Conservation (phyloP, 2,888 invertebrate genomes). For the Drosophila nr. medialis region DNA sequence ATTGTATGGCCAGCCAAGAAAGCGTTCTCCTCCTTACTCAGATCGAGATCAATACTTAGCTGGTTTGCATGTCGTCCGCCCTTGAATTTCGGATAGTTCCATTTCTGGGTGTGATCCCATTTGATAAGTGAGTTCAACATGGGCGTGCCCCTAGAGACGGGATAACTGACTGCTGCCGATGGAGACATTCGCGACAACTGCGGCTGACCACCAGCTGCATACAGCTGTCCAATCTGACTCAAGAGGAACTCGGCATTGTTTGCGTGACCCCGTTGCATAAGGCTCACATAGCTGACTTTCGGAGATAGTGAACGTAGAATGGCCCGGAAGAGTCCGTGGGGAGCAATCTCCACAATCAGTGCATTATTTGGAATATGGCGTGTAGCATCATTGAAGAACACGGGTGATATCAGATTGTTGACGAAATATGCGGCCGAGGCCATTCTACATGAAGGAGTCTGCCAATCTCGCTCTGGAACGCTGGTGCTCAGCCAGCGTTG, state of each 20-base stretch:
- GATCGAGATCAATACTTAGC: constrained; percentile 90
- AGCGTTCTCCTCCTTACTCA: constrained; percentile 89
- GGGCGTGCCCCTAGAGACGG: constrained; percentile 96
- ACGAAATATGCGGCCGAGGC: constrained; percentile 98
- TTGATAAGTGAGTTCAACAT: constrained; percentile 93
- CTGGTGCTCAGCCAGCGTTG: constrained; percentile 96
- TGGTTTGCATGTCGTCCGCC: constrained; percentile 89
- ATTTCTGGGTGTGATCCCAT: constrained; percentile 97
- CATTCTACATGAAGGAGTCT: constrained; percentile 88
- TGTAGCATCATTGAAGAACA: constrained; percentile 95
- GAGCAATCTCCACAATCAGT: constrained; percentile 96
- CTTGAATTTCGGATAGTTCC: constrained; percentile 93
- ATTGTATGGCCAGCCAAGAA: constrained; percentile 94
- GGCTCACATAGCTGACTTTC: constrained; percentile 91
- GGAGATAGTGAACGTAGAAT: constrained; percentile 93
- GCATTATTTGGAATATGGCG: constrained; percentile 94
- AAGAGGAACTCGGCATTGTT: constrained; percentile 91
- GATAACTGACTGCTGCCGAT: constrained; percentile 87
- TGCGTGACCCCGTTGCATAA: constrained; percentile 92
- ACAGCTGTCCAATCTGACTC: constrained; percentile 92
- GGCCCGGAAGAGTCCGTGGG: constrained; percentile 96
- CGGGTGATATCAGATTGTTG: constrained; percentile 97
- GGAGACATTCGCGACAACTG: constrained; percentile 88
- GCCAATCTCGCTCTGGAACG: constrained; percentile 94
- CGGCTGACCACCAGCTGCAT: constrained; percentile 92